Evolutionary conservation across 2,797 vertebrate species (phyloP), one percentile per base, ranked within the genome.

Genomic region (Rhynchonycteris naso): DNA sequence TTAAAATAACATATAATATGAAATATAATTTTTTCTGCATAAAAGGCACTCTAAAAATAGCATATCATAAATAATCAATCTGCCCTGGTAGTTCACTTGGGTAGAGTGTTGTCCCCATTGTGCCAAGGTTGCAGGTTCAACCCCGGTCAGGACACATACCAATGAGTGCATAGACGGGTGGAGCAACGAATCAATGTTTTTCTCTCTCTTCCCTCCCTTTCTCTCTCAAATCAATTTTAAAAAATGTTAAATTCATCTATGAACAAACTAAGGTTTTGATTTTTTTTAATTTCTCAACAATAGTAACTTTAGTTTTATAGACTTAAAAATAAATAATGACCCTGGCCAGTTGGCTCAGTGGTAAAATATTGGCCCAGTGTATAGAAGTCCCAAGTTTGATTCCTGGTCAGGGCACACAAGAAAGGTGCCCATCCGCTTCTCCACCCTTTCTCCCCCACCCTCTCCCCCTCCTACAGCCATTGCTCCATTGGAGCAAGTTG

Each of bases 301-400:
- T 92, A 71, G 59, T 59, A 92, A 71, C 38, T 71, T 69, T 56
- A 83, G 26, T 4, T 61, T 33, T 80, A 58, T 33, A 38, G 24
- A 87, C 35, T 15, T 66, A 82, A 95, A 91, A 86, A 78, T 68
- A 80, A 80, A 61, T 30, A 81, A 13, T 71, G n/a, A 22, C 21
- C 68, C 21, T 69, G 68, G 11, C 33, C 1, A 0, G 68, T 69
- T 69, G 33, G 21, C 35, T 69, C 68, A 69, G 35, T 69, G 22
- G 35, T 69, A 35, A 10, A 38, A 11, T 10, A 12, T 24, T 5
- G 1, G 13, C 35, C 68, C 38, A 43, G 68, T 38, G 35, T 21
- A 15, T 24, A 21, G 0, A 38, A 2, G 13, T 24, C 35, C 13
- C 5, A 4, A 33, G 35, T 38, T 69, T 21, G 19, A 69, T 69